phyloP scores from a whole-genome alignment of 2,888 invertebrate species.

The Ceriagrion tenellum region DNA sequence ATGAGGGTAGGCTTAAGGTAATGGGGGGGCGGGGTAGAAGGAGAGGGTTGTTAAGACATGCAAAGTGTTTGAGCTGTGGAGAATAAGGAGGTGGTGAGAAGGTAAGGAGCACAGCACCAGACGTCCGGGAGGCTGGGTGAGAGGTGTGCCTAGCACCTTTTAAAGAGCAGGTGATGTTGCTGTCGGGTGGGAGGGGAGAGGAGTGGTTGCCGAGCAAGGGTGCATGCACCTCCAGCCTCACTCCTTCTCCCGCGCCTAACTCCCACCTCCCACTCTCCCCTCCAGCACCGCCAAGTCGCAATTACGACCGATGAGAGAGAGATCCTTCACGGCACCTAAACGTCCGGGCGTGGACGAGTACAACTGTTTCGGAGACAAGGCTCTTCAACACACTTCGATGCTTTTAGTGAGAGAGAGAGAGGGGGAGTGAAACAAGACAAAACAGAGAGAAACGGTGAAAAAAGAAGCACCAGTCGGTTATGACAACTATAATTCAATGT shows the following conservation, averaged over 20 bases:
- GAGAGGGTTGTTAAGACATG: neutral
- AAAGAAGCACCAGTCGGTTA: neutral
- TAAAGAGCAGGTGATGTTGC: neutral
- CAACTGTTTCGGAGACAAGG: neutral
- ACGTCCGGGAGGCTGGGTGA: no score
- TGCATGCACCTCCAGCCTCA: neutral
- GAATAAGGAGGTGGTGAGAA: neutral
- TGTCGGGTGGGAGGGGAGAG: neutral
- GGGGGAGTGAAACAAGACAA: no score
- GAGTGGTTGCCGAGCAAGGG: neutral
- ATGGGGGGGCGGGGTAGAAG: no score
- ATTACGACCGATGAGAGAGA: neutral
- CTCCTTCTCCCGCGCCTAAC: neutral
- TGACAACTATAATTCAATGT: neutral
- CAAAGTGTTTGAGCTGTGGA: conserved; percentile 19
- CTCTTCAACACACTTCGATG: neutral
- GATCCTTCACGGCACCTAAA: neutral
- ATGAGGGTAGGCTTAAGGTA: no score
- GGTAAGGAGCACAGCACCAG: neutral
- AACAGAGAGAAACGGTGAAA: no score
- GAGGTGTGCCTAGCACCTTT: neutral
- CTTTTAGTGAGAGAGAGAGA: neutral
- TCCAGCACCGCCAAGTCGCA: neutral
- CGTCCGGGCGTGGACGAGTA: neutral
- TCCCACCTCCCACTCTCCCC: neutral